These are phyloP conservation scores for Dorcus parallelipipedus DNA, from an alignment of 2,888 invertebrate species.

Conservation along the genomic window DNA sequence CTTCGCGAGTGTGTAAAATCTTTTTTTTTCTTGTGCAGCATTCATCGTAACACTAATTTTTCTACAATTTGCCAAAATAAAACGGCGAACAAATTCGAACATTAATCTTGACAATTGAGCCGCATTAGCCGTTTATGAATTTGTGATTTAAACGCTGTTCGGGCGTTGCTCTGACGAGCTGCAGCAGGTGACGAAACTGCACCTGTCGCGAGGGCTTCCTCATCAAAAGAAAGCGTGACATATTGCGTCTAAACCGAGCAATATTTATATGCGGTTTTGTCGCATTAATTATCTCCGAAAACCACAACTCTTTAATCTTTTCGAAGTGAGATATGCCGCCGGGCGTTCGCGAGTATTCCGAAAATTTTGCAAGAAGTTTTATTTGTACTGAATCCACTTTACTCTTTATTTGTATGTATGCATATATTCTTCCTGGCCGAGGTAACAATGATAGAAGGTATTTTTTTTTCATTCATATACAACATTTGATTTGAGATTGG, in stretches of 20 bases:
- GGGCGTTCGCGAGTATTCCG: background rate
- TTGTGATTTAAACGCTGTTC: background rate
- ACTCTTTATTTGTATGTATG: too few relatives aligned
- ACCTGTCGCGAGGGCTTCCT: background rate
- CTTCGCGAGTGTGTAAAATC: too few relatives aligned
- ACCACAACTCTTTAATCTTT: background rate
- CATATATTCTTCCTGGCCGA: too few relatives aligned
- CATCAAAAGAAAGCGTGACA: conserved; percentile 2
- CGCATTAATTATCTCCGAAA: background rate
- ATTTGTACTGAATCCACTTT: too few relatives aligned
- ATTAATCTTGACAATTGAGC: background rate
- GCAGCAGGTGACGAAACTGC: background rate
- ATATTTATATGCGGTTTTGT: background rate
- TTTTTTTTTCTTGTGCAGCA: too few relatives aligned
- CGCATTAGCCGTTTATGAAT: background rate
- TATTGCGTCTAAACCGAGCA: background rate
- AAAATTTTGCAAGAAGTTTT: too few relatives aligned
- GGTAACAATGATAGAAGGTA: too few relatives aligned
- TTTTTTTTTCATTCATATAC: too few relatives aligned
- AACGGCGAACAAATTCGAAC: background rate
- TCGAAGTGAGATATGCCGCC: background rate
- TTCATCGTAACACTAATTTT: too few relatives aligned
- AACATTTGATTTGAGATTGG: too few relatives aligned
- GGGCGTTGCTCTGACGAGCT: background rate
- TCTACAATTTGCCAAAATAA: too few relatives aligned